A percentile compares a stretch with the other conserved stretches of the same genome.
phyloP scores from a whole-genome alignment of 2,888 invertebrate genomes.

The Drosophila neonasuta region DNA sequence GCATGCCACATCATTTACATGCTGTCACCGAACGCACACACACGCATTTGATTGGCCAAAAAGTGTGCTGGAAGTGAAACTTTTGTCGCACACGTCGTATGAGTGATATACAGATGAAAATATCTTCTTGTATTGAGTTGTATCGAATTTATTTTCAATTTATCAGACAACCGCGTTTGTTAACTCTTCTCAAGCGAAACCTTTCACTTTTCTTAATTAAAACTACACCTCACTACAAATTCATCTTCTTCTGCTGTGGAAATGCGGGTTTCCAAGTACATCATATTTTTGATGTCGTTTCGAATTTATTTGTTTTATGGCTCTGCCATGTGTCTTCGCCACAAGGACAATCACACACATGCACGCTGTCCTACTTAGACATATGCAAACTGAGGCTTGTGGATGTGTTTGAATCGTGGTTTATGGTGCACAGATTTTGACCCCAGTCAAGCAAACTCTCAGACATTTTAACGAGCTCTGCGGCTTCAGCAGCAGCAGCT shows the following conservation, averaged over 20 bases:
- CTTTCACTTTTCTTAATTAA: conserved; percentile 10
- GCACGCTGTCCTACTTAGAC: conserved; percentile 10
- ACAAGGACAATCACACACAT: conserved; percentile 6
- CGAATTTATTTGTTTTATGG: conserved; percentile 19
- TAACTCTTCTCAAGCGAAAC: neutral
- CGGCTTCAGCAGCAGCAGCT: conserved; percentile 25
- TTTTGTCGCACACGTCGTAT: conserved; percentile 26
- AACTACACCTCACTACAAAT: neutral
- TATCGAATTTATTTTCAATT: conserved; percentile 25
- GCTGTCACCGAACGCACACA: conserved; percentile 8
- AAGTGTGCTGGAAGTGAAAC: conserved; percentile 4
- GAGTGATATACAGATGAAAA: conserved; percentile 21
- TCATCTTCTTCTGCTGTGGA: neutral
- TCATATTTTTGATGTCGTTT: conserved; percentile 12
- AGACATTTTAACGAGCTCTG: conserved; percentile 28
- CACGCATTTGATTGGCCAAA: conserved; percentile 11
- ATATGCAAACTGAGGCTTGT: conserved; percentile 17
- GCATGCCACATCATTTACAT: conserved; percentile 45
- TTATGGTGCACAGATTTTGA: conserved; percentile 27
- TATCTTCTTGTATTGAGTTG: conserved; percentile 9
- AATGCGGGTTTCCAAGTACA: neutral
- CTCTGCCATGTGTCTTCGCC: conserved; percentile 3
- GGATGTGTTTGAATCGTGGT: conserved; percentile 22
- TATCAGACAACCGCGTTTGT: conserved; percentile 16
- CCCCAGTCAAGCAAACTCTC: conserved; percentile 13